Evolutionary conservation across 1,140 invertebrate genomes (phyloP).

Genomic region (Saxidomus purpurata): DNA sequence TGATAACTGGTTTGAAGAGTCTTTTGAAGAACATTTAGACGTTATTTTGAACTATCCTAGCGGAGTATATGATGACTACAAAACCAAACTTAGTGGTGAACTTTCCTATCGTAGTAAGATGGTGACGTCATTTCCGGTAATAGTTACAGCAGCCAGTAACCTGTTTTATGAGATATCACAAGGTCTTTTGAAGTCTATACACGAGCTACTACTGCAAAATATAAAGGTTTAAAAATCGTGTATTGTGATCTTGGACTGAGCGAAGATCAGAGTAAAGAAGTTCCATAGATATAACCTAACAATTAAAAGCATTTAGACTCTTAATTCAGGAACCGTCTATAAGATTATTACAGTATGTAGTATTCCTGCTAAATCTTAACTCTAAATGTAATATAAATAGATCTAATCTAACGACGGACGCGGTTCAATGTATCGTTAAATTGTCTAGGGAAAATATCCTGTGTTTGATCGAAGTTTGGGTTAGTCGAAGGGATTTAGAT

Average conservation of each 20-base stretch:
- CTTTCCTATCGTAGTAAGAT: too few species aligned
- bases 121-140: constrained; percentile 39
- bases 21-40: constrained; percentile 39
- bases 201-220: constrained; percentile 40
- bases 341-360: too few species aligned
- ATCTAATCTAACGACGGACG: too few species aligned
- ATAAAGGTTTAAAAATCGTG: constrained; percentile 42
- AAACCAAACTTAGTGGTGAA: neutral
- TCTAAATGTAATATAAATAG: too few species aligned
- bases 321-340: too few species aligned
- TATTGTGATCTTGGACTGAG: constrained; percentile 55
- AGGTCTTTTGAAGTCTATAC: constrained; percentile 41
- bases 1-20: constrained; percentile 6
- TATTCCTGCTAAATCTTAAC: too few species aligned
- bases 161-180: constrained; percentile 42
- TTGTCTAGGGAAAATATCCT: too few species aligned
- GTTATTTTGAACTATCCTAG: constrained; percentile 19
- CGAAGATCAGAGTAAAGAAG: neutral
- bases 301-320: too few species aligned
- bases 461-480: too few species aligned
- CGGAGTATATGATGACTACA: neutral
- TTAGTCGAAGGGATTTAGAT: too few species aligned
- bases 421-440: too few species aligned
- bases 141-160: constrained; percentile 48
- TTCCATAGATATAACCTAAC: too few species aligned